Evolutionary conservation across 1,140 invertebrate species (phyloP).

Genomic region (Phocides pigmalion): DNA sequence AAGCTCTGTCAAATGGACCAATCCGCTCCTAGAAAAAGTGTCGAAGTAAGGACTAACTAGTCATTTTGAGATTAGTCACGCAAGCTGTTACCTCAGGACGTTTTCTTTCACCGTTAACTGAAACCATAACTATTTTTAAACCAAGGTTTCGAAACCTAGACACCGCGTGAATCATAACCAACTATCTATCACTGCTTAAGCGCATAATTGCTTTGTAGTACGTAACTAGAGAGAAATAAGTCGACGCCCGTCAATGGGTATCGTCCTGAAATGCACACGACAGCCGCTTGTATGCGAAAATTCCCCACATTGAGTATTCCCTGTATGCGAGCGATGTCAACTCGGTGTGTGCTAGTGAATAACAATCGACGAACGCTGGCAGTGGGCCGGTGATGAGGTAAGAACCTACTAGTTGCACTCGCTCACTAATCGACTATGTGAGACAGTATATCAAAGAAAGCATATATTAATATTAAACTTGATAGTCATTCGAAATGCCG

Average conservation of each 20-base stretch:
- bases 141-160: too few species aligned
- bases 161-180: too few species aligned
- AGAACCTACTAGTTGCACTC: constrained; percentile 40
- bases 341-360: constrained; percentile 59
- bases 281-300: constrained; percentile 55
- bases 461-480: constrained; percentile 32
- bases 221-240: too few species aligned
- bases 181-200: too few species aligned
- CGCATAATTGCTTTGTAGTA: too few species aligned
- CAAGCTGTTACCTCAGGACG: too few species aligned
- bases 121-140: too few species aligned
- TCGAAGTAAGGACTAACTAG: too few species aligned
- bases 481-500: constrained; percentile 18
- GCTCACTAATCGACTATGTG: constrained; percentile 30
- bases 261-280: constrained; percentile 35
- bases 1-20: too few species aligned
- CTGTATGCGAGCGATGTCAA: constrained; percentile 60
- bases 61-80: too few species aligned
- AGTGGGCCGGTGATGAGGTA: constrained; percentile 55
- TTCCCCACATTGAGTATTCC: constrained; percentile 75
- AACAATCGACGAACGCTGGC: constrained; percentile 73
- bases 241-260: constrained; percentile 6
- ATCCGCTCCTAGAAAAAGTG: too few species aligned
- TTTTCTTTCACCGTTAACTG: too few species aligned
- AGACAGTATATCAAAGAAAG: constrained; percentile 34